Evolutionary conservation across 1,140 invertebrate species (phyloP), one percentile per base, ranked within the genome.

Genomic region (Sinonovacula constricta): DNA sequence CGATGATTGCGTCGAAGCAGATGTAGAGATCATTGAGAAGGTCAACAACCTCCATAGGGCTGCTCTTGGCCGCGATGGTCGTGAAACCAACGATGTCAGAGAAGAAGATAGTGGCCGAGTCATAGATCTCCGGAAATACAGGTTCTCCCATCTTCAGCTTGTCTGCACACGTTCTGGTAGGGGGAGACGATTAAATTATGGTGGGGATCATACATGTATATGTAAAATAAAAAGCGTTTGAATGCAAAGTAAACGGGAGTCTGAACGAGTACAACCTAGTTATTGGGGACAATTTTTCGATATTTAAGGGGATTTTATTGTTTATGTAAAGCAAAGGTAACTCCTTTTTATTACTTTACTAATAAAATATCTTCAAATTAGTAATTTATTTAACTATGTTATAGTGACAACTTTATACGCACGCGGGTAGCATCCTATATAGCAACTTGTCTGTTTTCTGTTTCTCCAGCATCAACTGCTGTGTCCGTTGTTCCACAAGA

Each of bases 1-100:
- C 97, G 68, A 99, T 97, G 79, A 98, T 97, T 1, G 95, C 96
- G 90, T 99, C 98, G 87, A 99, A 99, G 81, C 95, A 95, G 4
- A 97, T 97, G 90, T 99, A 99, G 3, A 99, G 93, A 90, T 99
- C 97, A 91, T 99, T 99, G 5, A 99, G 94, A 3, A 99, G 92
- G 88, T 97, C 67, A 60, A 79, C 65, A 18, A 95, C 94, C 92
- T 96, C 94, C 83, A 99, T 93, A 45, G 98, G 97, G 57, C 97
- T 96, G 87, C 97, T 98, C 90, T 97, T 95, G 0, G 97, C 96
- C 7, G 97, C 98, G 94, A 99, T 96, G 54, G 95, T 94, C 39
- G 98, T 99, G 92, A 99, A 99, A 82, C 98, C 98, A 70, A 99
- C 98, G 90, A 99, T 99, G 91, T 99, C 98, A 88, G 97, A 98